Conservation (phyloP, 2,797 vertebrate species). For the Sebastes nivosus region DNA sequence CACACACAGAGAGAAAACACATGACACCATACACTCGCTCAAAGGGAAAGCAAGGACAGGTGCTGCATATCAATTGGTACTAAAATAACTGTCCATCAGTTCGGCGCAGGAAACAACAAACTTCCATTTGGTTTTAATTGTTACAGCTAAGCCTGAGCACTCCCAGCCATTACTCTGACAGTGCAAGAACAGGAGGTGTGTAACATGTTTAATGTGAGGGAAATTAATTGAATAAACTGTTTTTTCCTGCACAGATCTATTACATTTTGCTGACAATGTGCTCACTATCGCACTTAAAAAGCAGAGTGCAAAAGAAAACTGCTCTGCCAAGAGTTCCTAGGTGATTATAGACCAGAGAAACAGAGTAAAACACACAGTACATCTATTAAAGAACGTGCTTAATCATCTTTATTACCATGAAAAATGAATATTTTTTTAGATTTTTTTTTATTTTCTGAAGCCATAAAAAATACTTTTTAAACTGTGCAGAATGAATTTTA, state of each 20-base stretch:
- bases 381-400: neutral
- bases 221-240: constrained; percentile 51
- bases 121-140: constrained; percentile 53
- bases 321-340: neutral
- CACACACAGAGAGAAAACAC: neutral
- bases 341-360: constrained; percentile 1
- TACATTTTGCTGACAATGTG: constrained; percentile 34
- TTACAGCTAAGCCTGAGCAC: constrained; percentile 38
- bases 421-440: neutral
- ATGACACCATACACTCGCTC: constrained; percentile 24
- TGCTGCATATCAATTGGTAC: constrained; percentile 41
- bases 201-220: constrained; percentile 28
- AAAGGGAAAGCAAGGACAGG: constrained; percentile 25
- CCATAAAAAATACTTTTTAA: neutral
- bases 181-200: constrained; percentile 30
- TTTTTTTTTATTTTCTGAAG: neutral
- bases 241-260: constrained; percentile 31
- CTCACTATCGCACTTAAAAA: constrained; percentile 8
- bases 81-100: constrained; percentile 55
- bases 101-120: constrained; percentile 31
- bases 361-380: neutral
- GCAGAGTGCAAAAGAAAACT: neutral
- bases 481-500: neutral
- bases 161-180: constrained; percentile 9
- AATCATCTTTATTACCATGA: neutral